Conservation (phyloP, 2,888 invertebrate species). For the Sphaerophoria rueppellii region DNA sequence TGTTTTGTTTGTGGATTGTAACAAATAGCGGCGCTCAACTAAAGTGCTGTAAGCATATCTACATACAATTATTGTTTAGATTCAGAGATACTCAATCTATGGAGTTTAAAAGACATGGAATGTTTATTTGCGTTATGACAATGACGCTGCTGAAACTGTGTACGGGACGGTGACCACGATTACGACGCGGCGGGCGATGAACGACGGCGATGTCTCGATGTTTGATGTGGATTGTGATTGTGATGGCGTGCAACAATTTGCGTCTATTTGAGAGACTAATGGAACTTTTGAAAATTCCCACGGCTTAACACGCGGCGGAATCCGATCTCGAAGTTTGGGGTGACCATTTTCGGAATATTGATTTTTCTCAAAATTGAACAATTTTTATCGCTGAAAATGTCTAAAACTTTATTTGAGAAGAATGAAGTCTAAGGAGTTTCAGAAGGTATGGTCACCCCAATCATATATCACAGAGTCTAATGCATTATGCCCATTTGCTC, state of each 20-base stretch:
- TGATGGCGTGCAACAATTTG: constrained; percentile 70
- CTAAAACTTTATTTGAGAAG: too few relatives aligned
- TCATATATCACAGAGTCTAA: constrained; percentile 4
- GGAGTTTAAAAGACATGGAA: constrained; percentile 38
- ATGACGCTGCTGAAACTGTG: constrained; percentile 52
- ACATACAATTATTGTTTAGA: constrained; percentile 48
- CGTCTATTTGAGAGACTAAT: constrained; percentile 47
- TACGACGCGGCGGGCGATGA: too few relatives aligned
- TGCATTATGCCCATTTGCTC: not conserved
- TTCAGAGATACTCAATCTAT: constrained; percentile 28
- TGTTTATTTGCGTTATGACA: constrained; percentile 68
- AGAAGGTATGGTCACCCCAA: constrained; percentile 10
- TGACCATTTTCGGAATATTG: not conserved
- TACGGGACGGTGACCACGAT: constrained; percentile 44
- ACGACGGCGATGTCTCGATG: not conserved
- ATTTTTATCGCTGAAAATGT: not conserved
- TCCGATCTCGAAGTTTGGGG: not conserved
- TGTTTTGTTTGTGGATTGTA: constrained; percentile 54
- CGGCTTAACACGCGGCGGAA: constrained; percentile 34
- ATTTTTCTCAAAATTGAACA: not conserved
- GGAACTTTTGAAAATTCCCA: constrained; percentile 51
- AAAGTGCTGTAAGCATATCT: not conserved
- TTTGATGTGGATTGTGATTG: constrained; percentile 50
- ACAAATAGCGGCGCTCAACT: constrained; percentile 39
- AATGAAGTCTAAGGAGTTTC: too few relatives aligned